These are phyloP conservation scores for Tylochromis polylepis DNA, from an alignment of 2,113 vertebrate genomes.

Conservation along the genomic window DNA sequence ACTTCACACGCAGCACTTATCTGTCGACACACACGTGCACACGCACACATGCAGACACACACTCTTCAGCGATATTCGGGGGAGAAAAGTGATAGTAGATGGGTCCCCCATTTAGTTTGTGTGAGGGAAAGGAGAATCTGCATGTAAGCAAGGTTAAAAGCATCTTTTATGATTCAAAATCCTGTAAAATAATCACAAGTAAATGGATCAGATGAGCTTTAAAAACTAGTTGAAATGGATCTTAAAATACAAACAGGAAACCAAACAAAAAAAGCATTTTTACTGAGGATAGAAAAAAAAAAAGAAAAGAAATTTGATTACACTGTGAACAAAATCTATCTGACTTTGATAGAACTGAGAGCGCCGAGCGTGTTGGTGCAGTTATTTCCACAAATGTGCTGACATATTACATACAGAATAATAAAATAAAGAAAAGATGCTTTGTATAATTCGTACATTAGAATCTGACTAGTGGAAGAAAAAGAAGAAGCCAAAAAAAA, in stretches of 20 bases:
- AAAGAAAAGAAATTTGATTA: not conserved
- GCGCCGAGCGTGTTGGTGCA: not conserved
- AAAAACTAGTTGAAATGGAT: not conserved
- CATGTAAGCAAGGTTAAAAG: not conserved
- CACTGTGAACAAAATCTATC: not conserved
- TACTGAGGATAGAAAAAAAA: not conserved
- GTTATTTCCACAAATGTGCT: not conserved
- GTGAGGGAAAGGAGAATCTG: not conserved
- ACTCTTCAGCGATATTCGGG: not conserved
- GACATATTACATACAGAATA: not conserved
- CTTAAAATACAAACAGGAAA: not conserved
- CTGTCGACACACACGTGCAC: slow-evolving; percentile 25
- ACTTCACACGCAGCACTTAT: slow-evolving; percentile 63
- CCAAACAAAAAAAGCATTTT: not conserved
- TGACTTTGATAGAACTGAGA: not conserved
- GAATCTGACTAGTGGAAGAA: not conserved
- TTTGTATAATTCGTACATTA: not conserved
- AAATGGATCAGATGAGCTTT: not conserved
- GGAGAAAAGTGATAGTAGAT: not conserved
- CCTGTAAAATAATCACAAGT: not conserved
- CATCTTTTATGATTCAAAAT: not conserved
- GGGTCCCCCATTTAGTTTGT: not conserved
- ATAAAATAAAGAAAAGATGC: not conserved
- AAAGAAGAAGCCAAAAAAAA: not conserved
- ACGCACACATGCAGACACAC: slow-evolving; percentile 3